Conservation (phyloP, 2,113 vertebrate species). For the Rafetus swinhoei region DNA sequence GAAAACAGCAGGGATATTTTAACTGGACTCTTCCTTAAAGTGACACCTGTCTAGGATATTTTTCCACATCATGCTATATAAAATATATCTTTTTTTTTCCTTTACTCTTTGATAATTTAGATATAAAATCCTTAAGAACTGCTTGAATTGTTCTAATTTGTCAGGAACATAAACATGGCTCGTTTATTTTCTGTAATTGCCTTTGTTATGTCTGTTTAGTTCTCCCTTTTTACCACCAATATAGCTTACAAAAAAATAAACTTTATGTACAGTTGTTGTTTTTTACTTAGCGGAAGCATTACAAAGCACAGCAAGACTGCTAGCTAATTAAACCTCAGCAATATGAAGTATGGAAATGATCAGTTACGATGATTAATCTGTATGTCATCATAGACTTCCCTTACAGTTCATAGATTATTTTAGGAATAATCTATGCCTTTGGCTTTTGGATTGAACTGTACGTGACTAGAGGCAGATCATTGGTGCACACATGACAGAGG, state of each 20-base stretch:
- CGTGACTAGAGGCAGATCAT: neutral
- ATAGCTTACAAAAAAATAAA: neutral
- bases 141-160: neutral
- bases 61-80: neutral
- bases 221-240: neutral
- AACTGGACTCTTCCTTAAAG: neutral
- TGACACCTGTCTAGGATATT: slow-evolving; percentile 53
- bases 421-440: neutral
- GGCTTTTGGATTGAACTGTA: neutral
- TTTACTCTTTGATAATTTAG: neutral
- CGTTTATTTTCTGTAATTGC: neutral
- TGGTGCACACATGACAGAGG: neutral
- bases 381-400: neutral
- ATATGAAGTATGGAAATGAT: neutral
- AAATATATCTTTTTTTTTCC: slow-evolving; percentile 1
- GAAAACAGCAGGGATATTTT: neutral
- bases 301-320: neutral
- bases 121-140: neutral
- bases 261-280: neutral
- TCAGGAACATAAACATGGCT: neutral
- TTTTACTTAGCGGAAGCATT: neutral
- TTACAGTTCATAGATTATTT: neutral
- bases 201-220: neutral
- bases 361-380: neutral
- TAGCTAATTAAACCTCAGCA: neutral